These are phyloP conservation scores for Drosophila ficusphila DNA, from an alignment of 1,140 invertebrate species.

Conservation along the genomic window DNA sequence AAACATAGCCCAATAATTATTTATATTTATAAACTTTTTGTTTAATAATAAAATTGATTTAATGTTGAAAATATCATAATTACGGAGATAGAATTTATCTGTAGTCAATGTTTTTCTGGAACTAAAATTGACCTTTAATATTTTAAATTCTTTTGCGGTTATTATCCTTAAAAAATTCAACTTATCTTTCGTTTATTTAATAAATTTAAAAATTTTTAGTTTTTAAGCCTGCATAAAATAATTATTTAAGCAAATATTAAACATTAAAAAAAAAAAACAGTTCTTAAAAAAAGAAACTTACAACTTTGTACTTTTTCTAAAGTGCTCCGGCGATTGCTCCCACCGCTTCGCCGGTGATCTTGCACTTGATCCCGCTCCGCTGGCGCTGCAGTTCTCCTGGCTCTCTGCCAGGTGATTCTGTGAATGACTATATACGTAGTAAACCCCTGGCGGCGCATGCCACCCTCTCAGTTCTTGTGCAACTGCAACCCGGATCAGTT, in stretches of 20 bases:
- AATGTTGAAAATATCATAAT: no score
- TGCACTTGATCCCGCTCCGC: constrained; percentile 29
- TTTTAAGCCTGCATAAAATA: no score
- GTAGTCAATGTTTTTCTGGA: no score
- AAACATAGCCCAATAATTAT: background rate
- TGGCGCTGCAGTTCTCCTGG: constrained; percentile 24
- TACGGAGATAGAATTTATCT: no score
- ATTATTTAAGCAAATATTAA: no score
- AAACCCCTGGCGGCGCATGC: constrained; percentile 12
- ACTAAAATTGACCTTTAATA: no score
- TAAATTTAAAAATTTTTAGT: no score
- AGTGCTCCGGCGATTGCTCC: background rate
- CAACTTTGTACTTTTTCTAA: background rate
- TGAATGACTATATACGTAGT: constrained; percentile 39
- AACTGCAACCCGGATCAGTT: constrained; percentile 10
- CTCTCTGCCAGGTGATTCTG: constrained; percentile 45
- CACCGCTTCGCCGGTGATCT: constrained; percentile 21
- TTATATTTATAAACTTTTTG: background rate
- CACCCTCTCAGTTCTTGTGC: constrained; percentile 43
- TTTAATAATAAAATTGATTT: no score
- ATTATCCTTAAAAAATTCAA: no score
- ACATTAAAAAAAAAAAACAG: background rate
- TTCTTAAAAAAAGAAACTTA: background rate
- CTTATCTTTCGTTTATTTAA: no score
- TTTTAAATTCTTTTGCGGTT: no score